Percentiles rank a stretch among this genome's conserved stretches.
Evolutionary conservation across 2,797 vertebrate species (phyloP).

Genomic region (Protosalanx chinensis): DNA sequence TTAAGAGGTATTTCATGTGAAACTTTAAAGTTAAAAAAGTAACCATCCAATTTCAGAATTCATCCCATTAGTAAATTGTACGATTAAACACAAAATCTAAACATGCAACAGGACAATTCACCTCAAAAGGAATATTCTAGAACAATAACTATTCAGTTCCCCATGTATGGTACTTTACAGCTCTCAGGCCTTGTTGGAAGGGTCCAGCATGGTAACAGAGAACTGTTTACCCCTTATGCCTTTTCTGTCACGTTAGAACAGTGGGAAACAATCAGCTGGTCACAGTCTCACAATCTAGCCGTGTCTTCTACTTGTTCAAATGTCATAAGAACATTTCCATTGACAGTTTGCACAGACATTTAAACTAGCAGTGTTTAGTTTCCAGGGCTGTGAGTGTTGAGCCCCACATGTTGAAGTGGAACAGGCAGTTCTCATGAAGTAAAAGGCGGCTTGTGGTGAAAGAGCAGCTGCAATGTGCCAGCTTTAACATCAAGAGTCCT

Average conservation of each 20-base stretch:
- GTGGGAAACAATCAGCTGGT: constrained; percentile 19
- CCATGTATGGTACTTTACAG: constrained; percentile 38
- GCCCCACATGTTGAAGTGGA: constrained; percentile 83
- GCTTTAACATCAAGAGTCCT: constrained; percentile 1
- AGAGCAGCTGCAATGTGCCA: neutral
- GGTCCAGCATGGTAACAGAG: constrained; percentile 16
- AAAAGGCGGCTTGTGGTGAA: constrained; percentile 10
- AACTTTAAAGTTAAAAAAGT: constrained; percentile 45
- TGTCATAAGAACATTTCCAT: neutral
- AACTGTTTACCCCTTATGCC: constrained; percentile 18
- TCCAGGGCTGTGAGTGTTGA: constrained; percentile 62
- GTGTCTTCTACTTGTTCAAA: constrained; percentile 9
- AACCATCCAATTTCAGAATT: constrained; percentile 60
- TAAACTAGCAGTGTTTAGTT: constrained; percentile 36
- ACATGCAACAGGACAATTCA: constrained; percentile 70
- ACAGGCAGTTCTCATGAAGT: constrained; percentile 39
- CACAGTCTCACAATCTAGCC: constrained; percentile 15
- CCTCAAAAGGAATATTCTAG: constrained; percentile 51
- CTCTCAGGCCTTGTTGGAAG: constrained; percentile 35
- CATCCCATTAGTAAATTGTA: constrained; percentile 45
- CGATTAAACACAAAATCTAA: constrained; percentile 59
- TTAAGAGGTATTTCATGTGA: constrained; percentile 71
- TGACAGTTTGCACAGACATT: neutral
- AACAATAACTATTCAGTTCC: constrained; percentile 30
- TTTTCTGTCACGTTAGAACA: constrained; percentile 9